Base-by-base conservation (phyloP, 1,140 invertebrate genomes). In the Dendroctonus valens region DNA sequence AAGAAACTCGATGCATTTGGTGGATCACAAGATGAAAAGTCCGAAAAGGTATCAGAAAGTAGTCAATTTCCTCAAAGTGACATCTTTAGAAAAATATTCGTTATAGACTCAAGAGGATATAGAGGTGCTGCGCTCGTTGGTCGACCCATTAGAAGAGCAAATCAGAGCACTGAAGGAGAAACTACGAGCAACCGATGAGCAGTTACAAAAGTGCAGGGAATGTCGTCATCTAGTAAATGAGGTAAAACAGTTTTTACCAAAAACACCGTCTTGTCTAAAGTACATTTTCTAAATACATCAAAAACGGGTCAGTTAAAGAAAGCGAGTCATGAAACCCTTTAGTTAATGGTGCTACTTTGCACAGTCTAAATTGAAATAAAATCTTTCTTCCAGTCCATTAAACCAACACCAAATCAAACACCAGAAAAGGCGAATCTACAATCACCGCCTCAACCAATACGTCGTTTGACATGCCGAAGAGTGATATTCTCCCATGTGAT, bases 121-220 rank as follows among this genome's bases (percentile, higher is more conserved):
- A 2, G 93, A 96, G 80, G 86, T 97, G 60, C 78, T 96, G 46
- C 85, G 89, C 69, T 95, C 93, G 6, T 83, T 98, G 39, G 91
- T 97, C 3, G 85, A 92, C 58, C 94, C 94, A 8, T 81, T 97
- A 57, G 94, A 97, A 80, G 89, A 94, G 81, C 94, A 97, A 82
- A 95, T 97, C 71, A 86, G 87, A 73, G 89, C 89, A 5, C 81
- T 97, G 0, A 96, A 96, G 79, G 89, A 89, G 71, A 96, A 97
- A 78, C 79, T 98, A 53, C 79, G 92, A 42, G 83, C 89, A 48
- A 90, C 91, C 0, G 92, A 94, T 76, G 85, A 91, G 6, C 87
- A 92, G 73, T 75, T 96, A 26, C 88, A 90, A 73, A 85, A 87
- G 53, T 88, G 76, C 64, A 69, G 65, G 46, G 72, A 76, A 60